Percentiles rank a stretch among this genome's conserved stretches.
Evolutionary conservation across 2,888 invertebrate genomes (phyloP).

Genomic region (Tipula vernalis): DNA sequence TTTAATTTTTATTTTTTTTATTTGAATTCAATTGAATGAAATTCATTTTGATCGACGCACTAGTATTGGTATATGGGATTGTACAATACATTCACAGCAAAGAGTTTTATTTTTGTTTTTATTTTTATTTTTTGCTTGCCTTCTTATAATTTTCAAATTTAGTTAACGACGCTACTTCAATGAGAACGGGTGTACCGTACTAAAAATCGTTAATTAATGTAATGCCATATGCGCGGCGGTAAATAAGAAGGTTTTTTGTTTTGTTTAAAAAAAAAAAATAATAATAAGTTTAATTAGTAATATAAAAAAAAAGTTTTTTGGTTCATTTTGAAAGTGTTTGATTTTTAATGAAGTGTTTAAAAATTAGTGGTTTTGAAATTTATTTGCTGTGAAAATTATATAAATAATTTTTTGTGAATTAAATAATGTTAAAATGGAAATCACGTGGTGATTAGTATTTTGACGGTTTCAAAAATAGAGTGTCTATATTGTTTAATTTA

Average conservation of each 20-base stretch:
- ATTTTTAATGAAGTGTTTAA: neutral
- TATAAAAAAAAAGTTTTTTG: neutral
- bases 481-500: neutral
- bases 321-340: neutral
- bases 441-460: neutral
- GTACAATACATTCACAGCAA: neutral
- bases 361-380: neutral
- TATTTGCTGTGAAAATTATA: neutral
- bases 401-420: neutral
- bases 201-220: neutral
- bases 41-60: neutral
- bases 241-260: neutral
- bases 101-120: neutral
- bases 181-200: slow-evolving; percentile 10
- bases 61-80: neutral
- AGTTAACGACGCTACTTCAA: slow-evolving; percentile 11
- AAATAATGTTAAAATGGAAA: neutral
- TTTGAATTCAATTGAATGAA: neutral
- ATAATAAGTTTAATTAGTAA: neutral
- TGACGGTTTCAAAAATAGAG: neutral
- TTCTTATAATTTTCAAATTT: slow-evolving; percentile 7
- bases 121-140: neutral
- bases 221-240: slow-evolving; percentile 12
- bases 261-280: neutral
- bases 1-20: neutral